A percentile compares a stretch with the other conserved stretches of the same genome.
These are phyloP conservation scores for Heliocidaris erythrogramma DNA, from an alignment of 35 echinoderm and acorn worm genomes.

Conservation along the genomic window DNA sequence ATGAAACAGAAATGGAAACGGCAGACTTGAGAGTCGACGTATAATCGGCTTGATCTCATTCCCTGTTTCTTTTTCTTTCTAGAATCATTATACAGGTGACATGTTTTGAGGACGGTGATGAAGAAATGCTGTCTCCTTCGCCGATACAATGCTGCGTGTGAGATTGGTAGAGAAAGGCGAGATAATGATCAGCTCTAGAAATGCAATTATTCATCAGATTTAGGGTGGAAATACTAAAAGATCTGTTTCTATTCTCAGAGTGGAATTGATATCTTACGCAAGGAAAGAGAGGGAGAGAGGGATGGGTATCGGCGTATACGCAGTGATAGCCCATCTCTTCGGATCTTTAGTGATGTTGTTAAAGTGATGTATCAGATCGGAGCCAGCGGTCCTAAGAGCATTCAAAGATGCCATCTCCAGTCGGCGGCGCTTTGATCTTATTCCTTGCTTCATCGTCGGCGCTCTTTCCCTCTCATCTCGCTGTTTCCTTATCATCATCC, in stretches of 20 bases:
- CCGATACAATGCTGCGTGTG: background rate
- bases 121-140: background rate
- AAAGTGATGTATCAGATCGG: constrained; percentile 33
- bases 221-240: background rate
- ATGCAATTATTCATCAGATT: constrained; percentile 30
- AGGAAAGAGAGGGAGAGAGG: background rate
- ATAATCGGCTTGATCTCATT: background rate
- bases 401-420: constrained; percentile 14
- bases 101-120: background rate
- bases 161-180: background rate
- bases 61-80: background rate
- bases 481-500: constrained; percentile 10
- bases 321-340: background rate
- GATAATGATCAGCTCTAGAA: constrained; percentile 22
- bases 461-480: constrained; percentile 23
- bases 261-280: constrained; percentile 35
- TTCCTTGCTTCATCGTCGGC: background rate
- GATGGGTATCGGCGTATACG: background rate
- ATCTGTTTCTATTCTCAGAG: background rate
- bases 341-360: constrained; percentile 38
- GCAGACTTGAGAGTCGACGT: background rate
- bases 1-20: background rate
- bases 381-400: constrained; percentile 18
- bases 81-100: background rate
- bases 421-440: constrained; percentile 16